These are phyloP conservation scores for Acromyrmex echinatior DNA, from an alignment of 1,140 invertebrate genomes.

Conservation along the genomic window DNA sequence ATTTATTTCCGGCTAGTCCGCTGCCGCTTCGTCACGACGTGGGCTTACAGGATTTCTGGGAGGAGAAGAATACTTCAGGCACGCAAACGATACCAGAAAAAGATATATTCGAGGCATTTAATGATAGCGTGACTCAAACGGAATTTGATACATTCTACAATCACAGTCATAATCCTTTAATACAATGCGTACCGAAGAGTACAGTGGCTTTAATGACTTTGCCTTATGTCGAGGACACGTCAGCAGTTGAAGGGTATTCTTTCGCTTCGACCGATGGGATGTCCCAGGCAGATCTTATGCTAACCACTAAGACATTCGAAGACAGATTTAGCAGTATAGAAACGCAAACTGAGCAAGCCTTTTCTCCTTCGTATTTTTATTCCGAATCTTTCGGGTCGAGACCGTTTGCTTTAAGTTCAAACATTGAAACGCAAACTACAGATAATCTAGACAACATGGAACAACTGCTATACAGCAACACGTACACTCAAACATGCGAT, in stretches of 20 bases:
- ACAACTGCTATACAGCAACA: slow-evolving; percentile 87
- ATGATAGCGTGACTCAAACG: slow-evolving; percentile 81
- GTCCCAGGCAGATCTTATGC: slow-evolving; percentile 82
- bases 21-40: slow-evolving; percentile 82
- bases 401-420: slow-evolving; percentile 83
- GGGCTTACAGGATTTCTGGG: slow-evolving; percentile 84
- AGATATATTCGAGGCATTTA: slow-evolving; percentile 80
- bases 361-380: slow-evolving; percentile 81
- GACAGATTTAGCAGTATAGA: slow-evolving; percentile 87
- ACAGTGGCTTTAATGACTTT: slow-evolving; percentile 69
- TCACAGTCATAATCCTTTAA: slow-evolving; percentile 66
- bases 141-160: slow-evolving; percentile 79
- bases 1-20: slow-evolving; percentile 84
- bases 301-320: slow-evolving; percentile 81
- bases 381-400: slow-evolving; percentile 77
- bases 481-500: slow-evolving; percentile 89
- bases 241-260: slow-evolving; percentile 68
- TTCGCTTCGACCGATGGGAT: slow-evolving; percentile 66
- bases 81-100: slow-evolving; percentile 85
- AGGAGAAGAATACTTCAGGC: slow-evolving; percentile 84
- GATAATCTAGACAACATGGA: slow-evolving; percentile 85
- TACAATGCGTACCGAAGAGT: slow-evolving; percentile 71
- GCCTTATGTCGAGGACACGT: slow-evolving; percentile 72
- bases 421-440: slow-evolving; percentile 87
- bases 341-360: slow-evolving; percentile 88